phyloP scores from a whole-genome alignment of 2,888 invertebrate species.

The Neoaliturus tenellus region DNA sequence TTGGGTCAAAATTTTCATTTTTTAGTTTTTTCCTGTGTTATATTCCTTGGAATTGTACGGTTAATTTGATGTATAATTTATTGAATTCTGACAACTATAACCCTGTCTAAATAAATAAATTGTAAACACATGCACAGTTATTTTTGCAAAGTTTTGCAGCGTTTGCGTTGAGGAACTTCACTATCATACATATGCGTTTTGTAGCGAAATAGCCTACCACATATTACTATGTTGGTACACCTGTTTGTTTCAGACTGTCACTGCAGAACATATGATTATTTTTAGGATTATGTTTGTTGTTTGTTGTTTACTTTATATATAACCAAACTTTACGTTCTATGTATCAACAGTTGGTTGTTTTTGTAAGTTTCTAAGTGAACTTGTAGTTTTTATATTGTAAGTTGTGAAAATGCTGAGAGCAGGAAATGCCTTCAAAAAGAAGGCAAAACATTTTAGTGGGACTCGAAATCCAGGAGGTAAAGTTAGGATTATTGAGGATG shows the following conservation, averaged over 20 bases:
- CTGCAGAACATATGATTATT: background rate
- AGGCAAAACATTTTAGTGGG: background rate
- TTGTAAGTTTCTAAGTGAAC: background rate
- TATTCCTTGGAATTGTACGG: background rate
- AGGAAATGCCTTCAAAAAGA: background rate
- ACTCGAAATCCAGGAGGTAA: conserved; percentile 33
- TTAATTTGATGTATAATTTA: conserved; percentile 37
- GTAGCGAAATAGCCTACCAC: no score
- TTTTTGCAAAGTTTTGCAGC: background rate
- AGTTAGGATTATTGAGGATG: background rate
- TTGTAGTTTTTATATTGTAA: no score
- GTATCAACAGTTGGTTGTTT: conserved; percentile 29
- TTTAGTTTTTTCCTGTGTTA: background rate
- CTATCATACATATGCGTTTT: background rate
- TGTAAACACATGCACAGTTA: background rate
- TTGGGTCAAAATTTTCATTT: background rate
- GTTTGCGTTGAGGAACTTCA: background rate
- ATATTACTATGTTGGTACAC: background rate
- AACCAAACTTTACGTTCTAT: background rate
- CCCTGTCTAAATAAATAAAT: background rate
- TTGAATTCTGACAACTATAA: conserved; percentile 36
- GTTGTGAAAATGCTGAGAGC: no score
- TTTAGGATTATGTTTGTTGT: background rate
- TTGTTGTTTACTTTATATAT: background rate
- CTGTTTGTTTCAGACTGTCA: background rate